phyloP scores from a whole-genome alignment of 2,888 invertebrate species.

The Calameuta filiformis region DNA sequence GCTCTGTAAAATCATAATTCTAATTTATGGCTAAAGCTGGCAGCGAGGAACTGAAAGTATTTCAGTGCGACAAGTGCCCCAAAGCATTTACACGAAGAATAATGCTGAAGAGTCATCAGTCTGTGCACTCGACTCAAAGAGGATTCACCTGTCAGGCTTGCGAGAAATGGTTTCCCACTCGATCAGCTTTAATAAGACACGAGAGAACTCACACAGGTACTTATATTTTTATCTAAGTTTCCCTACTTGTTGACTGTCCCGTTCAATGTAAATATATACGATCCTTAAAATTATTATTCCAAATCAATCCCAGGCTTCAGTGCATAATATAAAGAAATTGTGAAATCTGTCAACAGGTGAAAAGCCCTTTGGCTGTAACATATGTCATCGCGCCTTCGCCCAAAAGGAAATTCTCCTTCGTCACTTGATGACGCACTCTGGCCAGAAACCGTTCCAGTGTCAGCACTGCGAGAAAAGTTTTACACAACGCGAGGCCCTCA shows the following conservation, averaged over 20 bases:
- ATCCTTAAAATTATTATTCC: neutral
- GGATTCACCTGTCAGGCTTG: slow-evolving; percentile 72
- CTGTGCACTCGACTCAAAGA: slow-evolving; percentile 72
- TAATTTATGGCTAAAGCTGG: slow-evolving; percentile 31
- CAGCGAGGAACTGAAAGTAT: slow-evolving; percentile 68
- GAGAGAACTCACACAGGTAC: slow-evolving; percentile 76
- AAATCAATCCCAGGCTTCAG: slow-evolving; percentile 20
- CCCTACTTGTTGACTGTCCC: neutral
- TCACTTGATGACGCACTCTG: slow-evolving; percentile 65
- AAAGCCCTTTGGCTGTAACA: slow-evolving; percentile 64
- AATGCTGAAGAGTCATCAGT: slow-evolving; percentile 72
- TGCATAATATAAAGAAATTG: neutral
- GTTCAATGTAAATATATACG: slow-evolving; percentile 53
- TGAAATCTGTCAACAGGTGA: slow-evolving; percentile 46
- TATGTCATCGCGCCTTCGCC: slow-evolving; percentile 75
- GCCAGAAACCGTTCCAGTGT: slow-evolving; percentile 76
- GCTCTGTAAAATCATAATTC: slow-evolving; percentile 13
- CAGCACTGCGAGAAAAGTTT: slow-evolving; percentile 75
- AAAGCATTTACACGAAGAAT: slow-evolving; percentile 73
- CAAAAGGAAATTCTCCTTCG: slow-evolving; percentile 76
- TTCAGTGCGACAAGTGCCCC: slow-evolving; percentile 74
- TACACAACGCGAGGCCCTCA: slow-evolving; percentile 78
- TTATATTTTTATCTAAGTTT: neutral
- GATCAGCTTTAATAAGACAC: slow-evolving; percentile 77
- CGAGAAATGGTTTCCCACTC: slow-evolving; percentile 76